A percentile compares a stretch with the other conserved stretches of the same genome.
These are phyloP conservation scores for Scytalopus superciliaris DNA, from an alignment of 2,113 vertebrate species.

Conservation along the genomic window DNA sequence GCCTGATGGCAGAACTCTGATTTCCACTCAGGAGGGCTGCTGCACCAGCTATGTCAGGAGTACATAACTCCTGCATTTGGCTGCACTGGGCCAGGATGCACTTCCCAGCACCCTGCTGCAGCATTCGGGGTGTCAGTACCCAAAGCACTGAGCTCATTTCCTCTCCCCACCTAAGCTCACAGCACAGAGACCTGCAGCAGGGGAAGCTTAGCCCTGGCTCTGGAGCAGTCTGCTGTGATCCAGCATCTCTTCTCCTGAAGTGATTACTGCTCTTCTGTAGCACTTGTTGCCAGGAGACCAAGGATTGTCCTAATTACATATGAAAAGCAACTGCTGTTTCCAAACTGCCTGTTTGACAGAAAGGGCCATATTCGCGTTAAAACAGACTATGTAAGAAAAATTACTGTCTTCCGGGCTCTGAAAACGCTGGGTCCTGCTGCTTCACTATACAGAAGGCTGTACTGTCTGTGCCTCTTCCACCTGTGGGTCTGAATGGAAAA, in stretches of 20 bases:
- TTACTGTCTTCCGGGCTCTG: neutral
- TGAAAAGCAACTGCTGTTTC: neutral
- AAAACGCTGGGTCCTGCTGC: neutral
- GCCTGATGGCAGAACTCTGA: neutral
- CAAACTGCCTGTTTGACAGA: neutral
- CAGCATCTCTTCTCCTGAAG: neutral
- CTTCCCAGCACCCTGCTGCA: neutral
- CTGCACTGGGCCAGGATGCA: neutral
- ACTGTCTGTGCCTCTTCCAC: neutral
- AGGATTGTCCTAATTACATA: slow-evolving; percentile 7
- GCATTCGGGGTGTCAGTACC: neutral
- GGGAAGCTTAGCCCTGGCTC: neutral
- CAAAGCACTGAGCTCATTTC: neutral
- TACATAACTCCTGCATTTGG: fast-evolving
- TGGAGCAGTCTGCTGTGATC: neutral
- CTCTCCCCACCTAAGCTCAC: neutral
- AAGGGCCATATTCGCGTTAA: neutral
- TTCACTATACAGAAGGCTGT: neutral
- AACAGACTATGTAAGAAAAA: neutral
- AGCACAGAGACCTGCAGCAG: neutral
- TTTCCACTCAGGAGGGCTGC: neutral
- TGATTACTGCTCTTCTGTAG: neutral
- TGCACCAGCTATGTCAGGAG: fast-evolving
- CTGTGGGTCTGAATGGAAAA: neutral
- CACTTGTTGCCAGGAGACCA: slow-evolving; percentile 28